These are phyloP conservation scores for Urocyon cinereoargenteus DNA, from an alignment of 2,797 vertebrate species.

Conservation along the genomic window DNA sequence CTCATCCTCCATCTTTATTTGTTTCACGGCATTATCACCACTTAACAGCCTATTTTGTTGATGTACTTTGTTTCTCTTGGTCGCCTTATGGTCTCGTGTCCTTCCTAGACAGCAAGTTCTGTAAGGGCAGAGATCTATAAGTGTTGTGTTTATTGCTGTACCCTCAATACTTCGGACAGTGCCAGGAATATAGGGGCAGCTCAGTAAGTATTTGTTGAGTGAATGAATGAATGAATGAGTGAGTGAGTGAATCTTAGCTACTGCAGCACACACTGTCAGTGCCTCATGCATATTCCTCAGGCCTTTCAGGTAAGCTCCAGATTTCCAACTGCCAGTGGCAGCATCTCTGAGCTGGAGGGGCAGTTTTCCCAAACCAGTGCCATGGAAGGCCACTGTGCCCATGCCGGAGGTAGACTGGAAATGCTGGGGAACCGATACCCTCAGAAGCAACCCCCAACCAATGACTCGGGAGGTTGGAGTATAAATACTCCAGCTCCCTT, in stretches of 20 bases:
- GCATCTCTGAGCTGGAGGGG: neutral
- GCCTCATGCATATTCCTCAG: neutral
- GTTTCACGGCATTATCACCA: neutral
- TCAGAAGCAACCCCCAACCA: neutral
- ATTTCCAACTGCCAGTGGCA: neutral
- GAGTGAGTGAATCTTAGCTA: neutral
- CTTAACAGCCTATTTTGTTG: neutral
- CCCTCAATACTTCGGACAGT: neutral
- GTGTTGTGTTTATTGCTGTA: constrained; percentile 52
- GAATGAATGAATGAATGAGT: neutral
- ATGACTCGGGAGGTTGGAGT: neutral
- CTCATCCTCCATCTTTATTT: neutral
- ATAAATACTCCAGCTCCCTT: neutral
- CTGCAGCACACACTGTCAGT: neutral
- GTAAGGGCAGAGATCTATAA: neutral
- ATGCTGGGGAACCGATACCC: neutral
- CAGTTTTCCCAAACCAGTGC: neutral
- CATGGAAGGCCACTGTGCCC: neutral
- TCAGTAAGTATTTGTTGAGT: neutral
- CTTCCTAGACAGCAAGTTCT: neutral
- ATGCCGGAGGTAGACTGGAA: neutral
- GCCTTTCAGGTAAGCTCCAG: neutral
- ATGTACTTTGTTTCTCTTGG: neutral
- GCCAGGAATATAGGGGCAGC: neutral
- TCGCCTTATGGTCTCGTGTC: neutral